Evolutionary conservation across 1,140 invertebrate species (phyloP), one percentile per base, ranked within the genome.

Genomic region (Episyrphus balteatus): DNA sequence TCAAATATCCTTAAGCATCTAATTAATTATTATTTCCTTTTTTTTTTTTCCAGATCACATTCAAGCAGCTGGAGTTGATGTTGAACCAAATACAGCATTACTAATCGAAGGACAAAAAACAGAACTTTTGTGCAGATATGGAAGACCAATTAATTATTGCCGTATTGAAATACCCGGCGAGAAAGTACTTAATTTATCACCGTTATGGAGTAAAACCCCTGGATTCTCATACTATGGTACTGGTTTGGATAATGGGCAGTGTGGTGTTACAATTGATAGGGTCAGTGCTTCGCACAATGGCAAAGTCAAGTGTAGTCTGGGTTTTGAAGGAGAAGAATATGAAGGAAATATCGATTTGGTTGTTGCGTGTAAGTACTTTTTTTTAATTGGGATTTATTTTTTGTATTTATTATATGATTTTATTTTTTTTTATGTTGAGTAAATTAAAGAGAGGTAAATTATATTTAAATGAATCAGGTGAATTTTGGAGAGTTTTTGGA

Each of bases 261-360:
- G 84, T 53, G 83, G 83, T 2, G 75, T 81, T 5, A 73, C 64
- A 14, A 81, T 86, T 37, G 63, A 74, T 11, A 68, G 68, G 30
- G 74, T 84, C 5, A 73, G 71, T 45, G 78, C 82, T 33, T 70
- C 65, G 44, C 72, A 82, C 54, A 81, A 86, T 59, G 84, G 84
- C 2, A 70, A 74, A 39, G 75, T 85, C 47, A 78, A 75, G 39
- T 87, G 84, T 55, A 75, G 70, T 13, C 64, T 14, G 70, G 74
- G 48, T 37, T 60, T 60, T 6, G 59, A 65, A 51, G 62, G 62
- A 12, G 70, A 73, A 36, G 78, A 81, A 58, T 60, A 77, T 0
- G 61, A 66, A 0, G 80, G 75, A 6, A 72, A 61, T 13, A 76
- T 83, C 61, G 73, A 73, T 36, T 70, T 87, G 5, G 71, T 80